Evolutionary conservation across 2,113 vertebrate species (phyloP).

Genomic region (Rostratula benghalensis): DNA sequence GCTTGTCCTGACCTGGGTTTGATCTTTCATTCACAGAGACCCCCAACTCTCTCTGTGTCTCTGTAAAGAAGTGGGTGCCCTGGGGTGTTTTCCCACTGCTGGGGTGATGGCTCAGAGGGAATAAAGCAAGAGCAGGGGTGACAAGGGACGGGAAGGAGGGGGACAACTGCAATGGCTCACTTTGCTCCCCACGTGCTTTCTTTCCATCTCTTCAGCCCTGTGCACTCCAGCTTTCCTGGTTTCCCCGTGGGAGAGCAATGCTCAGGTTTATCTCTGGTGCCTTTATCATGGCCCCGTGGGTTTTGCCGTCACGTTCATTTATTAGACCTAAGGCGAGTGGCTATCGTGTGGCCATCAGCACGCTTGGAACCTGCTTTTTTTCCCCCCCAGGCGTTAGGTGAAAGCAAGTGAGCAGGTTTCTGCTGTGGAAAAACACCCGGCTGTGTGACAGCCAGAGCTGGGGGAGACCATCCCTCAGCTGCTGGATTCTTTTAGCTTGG

Average conservation of each 20-base stretch:
- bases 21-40: background rate
- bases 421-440: background rate
- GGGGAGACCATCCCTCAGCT: background rate
- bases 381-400: background rate
- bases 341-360: constrained; percentile 6
- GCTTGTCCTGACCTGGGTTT: background rate
- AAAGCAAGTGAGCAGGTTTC: background rate
- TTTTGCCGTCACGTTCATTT: background rate
- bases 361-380: background rate
- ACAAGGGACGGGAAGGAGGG: background rate
- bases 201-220: background rate
- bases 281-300: background rate
- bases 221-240: background rate
- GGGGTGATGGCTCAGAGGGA: background rate
- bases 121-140: background rate
- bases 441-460: background rate
- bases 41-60: too few species aligned
- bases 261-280: background rate
- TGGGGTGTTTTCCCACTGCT: background rate
- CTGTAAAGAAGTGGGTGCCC: background rate
- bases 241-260: background rate
- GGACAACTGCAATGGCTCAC: background rate
- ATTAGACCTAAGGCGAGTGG: background rate
- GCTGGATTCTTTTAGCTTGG: background rate
- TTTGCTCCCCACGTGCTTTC: rapidly evolving